A percentile compares a stretch with the other conserved stretches of the same genome.
These are phyloP conservation scores for Isoperla grammatica DNA, from an alignment of 2,888 invertebrate species.

Conservation along the genomic window DNA sequence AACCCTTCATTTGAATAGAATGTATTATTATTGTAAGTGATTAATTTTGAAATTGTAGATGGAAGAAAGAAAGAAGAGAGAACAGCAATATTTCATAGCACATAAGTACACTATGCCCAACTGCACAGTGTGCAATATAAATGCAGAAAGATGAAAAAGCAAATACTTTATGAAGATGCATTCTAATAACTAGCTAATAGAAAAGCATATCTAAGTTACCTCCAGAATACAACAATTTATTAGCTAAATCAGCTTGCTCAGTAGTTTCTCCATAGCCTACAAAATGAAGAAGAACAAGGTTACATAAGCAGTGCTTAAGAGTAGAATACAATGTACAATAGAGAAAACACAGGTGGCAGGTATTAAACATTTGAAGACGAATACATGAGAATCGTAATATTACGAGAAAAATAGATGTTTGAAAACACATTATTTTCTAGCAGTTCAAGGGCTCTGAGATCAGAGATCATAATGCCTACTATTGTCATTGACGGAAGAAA, in stretches of 20 bases:
- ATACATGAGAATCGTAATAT: no score
- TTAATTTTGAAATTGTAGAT: background rate
- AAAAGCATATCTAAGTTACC: slow-evolving; percentile 41
- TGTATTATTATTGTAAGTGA: background rate
- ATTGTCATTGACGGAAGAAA: no score
- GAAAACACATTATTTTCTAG: no score
- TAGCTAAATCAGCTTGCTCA: slow-evolving; percentile 77
- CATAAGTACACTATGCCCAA: background rate
- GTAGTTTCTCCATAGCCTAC: slow-evolving; percentile 69
- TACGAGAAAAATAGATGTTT: no score
- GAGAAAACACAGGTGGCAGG: background rate
- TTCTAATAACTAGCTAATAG: background rate
- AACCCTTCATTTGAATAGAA: background rate
- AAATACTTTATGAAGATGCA: background rate
- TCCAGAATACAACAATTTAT: slow-evolving; percentile 84
- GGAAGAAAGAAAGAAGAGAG: slow-evolving; percentile 8
- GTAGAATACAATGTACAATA: slow-evolving; percentile 1
- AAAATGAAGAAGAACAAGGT: slow-evolving; percentile 36
- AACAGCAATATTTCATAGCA: background rate
- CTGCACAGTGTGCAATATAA: background rate
- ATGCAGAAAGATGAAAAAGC: background rate
- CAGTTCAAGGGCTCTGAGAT: no score
- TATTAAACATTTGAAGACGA: no score
- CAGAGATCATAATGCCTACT: no score
- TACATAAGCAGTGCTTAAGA: slow-evolving; percentile 14